Conservation (phyloP, 2,797 vertebrate genomes). For the Microhierax caerulescens region DNA sequence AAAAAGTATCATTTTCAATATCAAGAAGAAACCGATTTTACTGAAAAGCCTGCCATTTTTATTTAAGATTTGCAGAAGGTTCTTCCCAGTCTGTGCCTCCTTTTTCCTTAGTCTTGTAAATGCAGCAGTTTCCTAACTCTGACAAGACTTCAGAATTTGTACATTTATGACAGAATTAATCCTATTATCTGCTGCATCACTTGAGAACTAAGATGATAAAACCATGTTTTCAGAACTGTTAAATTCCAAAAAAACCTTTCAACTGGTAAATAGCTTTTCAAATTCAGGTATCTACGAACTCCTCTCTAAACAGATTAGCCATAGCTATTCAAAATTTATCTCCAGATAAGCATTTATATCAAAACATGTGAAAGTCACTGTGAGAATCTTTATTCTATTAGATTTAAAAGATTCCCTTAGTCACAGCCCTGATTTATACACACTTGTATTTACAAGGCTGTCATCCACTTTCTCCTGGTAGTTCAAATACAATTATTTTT, state of each 20-base stretch:
- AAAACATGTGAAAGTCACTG: neutral
- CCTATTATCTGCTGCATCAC: slow-evolving; percentile 61
- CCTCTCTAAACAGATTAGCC: slow-evolving; percentile 33
- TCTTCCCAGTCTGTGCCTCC: neutral
- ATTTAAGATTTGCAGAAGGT: neutral
- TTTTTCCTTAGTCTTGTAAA: neutral
- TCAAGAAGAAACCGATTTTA: neutral
- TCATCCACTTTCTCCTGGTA: neutral
- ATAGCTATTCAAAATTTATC: slow-evolving; percentile 19
- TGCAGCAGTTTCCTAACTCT: neutral
- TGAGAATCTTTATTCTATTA: neutral
- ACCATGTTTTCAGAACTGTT: slow-evolving; percentile 7
- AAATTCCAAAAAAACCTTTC: slow-evolving; percentile 30
- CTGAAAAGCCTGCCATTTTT: neutral
- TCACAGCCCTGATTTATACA: neutral
- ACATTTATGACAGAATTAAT: slow-evolving; percentile 36
- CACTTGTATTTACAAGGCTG: neutral
- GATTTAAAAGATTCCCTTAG: neutral
- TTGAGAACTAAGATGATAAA: slow-evolving; percentile 44
- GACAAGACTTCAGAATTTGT: neutral
- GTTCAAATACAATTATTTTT: neutral
- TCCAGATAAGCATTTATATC: neutral
- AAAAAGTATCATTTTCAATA: neutral
- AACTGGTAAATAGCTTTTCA: slow-evolving; percentile 55
- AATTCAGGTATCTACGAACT: slow-evolving; percentile 9